These are phyloP conservation scores for Cirrhinus mrigala DNA, from an alignment of 2,797 vertebrate genomes.

Conservation along the genomic window DNA sequence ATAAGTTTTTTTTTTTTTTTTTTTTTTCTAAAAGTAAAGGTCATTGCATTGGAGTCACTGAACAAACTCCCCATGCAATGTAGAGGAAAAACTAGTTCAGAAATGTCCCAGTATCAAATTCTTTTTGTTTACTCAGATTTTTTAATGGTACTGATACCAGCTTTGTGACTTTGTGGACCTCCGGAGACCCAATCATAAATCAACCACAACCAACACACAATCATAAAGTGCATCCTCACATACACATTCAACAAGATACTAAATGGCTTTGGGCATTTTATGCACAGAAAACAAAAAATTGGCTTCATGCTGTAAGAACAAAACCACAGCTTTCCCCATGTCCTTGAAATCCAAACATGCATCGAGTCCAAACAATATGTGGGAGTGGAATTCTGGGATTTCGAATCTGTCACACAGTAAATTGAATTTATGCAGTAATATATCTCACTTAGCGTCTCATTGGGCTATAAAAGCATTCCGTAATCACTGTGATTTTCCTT, in stretches of 20 bases:
- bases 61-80: background rate
- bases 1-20: background rate
- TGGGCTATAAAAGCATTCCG: conserved; percentile 47
- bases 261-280: conserved; percentile 22
- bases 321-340: background rate
- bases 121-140: conserved; percentile 32
- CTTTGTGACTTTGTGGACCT: background rate
- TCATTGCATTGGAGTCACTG: no score
- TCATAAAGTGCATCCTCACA: conserved; percentile 11
- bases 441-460: conserved; percentile 51
- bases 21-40: background rate
- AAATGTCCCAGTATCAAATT: conserved; percentile 4
- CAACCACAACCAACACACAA: conserved; percentile 14
- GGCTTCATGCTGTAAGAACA: conserved; percentile 4
- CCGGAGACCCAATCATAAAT: conserved; percentile 47
- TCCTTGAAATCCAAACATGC: conserved; percentile 40
- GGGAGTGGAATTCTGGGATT: conserved; percentile 16
- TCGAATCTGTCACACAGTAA: conserved; percentile 24
- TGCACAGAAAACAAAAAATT: conserved; percentile 23
- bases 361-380: conserved; percentile 1
- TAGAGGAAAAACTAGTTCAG: background rate
- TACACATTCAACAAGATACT: conserved; percentile 31
- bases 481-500: conserved; percentile 57
- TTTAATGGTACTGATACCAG: background rate
- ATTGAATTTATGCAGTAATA: conserved; percentile 41